Base-by-base conservation (phyloP, 2,113 vertebrate genomes). In the Prolemur simus region DNA sequence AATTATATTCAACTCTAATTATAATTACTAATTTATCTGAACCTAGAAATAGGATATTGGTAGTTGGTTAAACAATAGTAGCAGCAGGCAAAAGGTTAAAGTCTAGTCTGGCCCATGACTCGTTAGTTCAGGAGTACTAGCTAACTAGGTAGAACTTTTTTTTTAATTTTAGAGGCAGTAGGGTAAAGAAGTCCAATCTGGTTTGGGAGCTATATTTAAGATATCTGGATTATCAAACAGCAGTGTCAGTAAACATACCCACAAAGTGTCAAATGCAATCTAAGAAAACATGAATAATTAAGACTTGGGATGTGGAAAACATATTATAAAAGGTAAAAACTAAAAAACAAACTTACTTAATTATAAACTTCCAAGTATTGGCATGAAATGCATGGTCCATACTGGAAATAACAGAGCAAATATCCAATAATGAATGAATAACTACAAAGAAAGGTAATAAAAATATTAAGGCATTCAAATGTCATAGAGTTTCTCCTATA, bases 281-380 rank as follows among this genome's bases (percentile, higher is more conserved):
- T 73, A 96, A 83, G 34, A 89, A 63, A 63, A 52, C 12, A 89
- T 9, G 8, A 87, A 74, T 52, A 87, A 95, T 39, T 86, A 95
- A 90, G 39, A 95, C 29, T 47, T 73, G 32, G 6, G 14, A 74
- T 88, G 76, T 0, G 11, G 29, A 93, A 96, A 86, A 90, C 34
- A 87, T 7, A 34, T n/a, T 73, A 58, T 77, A 76, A 90, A 94
- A 96, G 93, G 69, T 73, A 60, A 89, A 96, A 89, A n/a, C 8
- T 52, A 81, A 80, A n/a, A 71, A 71, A 60, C 49, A 89, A 71
- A 94, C 99, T 98, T 98, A 99, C 99, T 99, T 99, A 98, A 99
- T 99, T 69, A 99, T 99, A 97, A 99, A 99, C 97, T 99, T 99
- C 99, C 99, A 99, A 0, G 99, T 99, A 95, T 99, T 99, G 86